phyloP scores from a whole-genome alignment of 2,888 invertebrate species.

The Calameuta idolon region DNA sequence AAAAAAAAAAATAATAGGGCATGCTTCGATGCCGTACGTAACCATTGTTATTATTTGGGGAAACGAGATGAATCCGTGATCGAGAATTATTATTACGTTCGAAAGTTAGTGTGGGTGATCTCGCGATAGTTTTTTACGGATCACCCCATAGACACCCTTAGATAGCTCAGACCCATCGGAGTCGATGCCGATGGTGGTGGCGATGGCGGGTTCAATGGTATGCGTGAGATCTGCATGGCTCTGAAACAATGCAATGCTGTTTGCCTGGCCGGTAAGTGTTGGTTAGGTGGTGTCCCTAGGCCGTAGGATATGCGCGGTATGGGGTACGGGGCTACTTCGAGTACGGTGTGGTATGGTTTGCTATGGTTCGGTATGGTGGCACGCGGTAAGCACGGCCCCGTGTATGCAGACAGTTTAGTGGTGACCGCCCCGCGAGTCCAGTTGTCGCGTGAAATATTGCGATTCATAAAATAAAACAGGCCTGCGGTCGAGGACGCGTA shows the following conservation, averaged over 20 bases:
- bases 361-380: constrained; percentile 47
- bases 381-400: constrained; percentile 58
- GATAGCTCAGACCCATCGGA: constrained; percentile 22
- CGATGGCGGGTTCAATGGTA: constrained; percentile 17
- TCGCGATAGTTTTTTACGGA: constrained; percentile 34
- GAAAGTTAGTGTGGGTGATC: neutral
- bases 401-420: constrained; percentile 63
- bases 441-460: constrained; percentile 67
- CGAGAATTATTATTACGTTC: neutral
- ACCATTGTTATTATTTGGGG: neutral
- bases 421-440: constrained; percentile 63
- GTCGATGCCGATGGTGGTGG: constrained; percentile 21
- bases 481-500: constrained; percentile 64
- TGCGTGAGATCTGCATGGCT: constrained; percentile 29
- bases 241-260: constrained; percentile 45
- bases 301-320: constrained; percentile 15
- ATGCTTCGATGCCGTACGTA: neutral
- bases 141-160: constrained; percentile 37
- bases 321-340: constrained; percentile 26
- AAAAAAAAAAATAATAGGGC: neutral
- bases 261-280: constrained; percentile 31
- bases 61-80: neutral
- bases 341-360: constrained; percentile 35
- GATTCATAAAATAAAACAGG: constrained; percentile 67
- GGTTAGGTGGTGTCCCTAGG: constrained; percentile 29